These are phyloP conservation scores for Oxygymnocypris stewartii DNA, from an alignment of 2,113 vertebrate genomes.

Conservation along the genomic window DNA sequence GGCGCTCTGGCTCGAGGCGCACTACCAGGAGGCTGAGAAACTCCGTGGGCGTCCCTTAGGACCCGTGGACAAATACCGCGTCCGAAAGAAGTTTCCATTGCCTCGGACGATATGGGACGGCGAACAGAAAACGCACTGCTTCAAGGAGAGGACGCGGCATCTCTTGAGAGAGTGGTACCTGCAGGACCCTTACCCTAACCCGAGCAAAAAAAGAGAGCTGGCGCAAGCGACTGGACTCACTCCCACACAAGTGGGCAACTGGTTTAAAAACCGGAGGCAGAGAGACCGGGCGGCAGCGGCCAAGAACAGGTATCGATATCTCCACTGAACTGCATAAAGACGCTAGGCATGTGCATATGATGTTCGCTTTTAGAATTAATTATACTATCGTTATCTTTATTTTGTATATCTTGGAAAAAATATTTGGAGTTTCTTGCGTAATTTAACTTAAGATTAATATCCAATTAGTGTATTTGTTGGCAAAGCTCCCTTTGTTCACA, in stretches of 20 bases:
- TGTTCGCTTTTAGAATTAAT: not conserved
- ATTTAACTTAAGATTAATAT: not conserved
- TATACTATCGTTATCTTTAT: not conserved
- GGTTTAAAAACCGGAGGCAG: conserved; percentile 99
- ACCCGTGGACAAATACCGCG: conserved; percentile 97
- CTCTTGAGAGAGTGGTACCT: conserved; percentile 97
- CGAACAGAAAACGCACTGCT: conserved; percentile 98
- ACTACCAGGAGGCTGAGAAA: conserved; percentile 98
- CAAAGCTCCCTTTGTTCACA: not conserved
- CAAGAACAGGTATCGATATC: conserved; percentile 86
- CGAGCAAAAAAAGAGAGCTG: conserved; percentile 96
- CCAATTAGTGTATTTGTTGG: not conserved
- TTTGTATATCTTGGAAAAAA: not conserved
- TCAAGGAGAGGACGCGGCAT: conserved; percentile 96
- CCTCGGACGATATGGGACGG: conserved; percentile 98
- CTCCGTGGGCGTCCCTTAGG: conserved; percentile 93
- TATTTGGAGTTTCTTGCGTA: not conserved
- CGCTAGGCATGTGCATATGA: not conserved
- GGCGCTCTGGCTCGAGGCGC: conserved; percentile 96
- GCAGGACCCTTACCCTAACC: conserved; percentile 97
- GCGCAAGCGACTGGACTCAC: conserved; percentile 98
- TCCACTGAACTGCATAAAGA: not conserved
- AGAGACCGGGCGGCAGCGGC: conserved; percentile 96
- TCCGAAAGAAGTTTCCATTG: conserved; percentile 98
- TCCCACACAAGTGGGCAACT: conserved; percentile 98